Conservation (phyloP, 2,888 invertebrate species). For the Eurois occulta region DNA sequence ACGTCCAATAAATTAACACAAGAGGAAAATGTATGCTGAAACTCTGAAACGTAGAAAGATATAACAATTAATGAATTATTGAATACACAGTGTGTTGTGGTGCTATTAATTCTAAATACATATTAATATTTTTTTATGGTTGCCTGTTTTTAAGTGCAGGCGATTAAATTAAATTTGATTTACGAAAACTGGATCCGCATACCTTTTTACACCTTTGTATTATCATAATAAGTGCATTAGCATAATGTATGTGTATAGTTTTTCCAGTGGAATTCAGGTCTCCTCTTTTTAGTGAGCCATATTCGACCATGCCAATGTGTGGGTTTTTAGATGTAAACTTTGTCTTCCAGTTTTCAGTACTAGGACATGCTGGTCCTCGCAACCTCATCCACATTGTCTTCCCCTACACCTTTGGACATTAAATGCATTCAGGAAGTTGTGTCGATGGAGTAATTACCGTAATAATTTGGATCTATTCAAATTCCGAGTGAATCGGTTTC, state of each 20-base stretch:
- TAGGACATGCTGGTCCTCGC: neutral
- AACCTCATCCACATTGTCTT: neutral
- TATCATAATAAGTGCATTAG: no score
- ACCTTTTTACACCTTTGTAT: neutral
- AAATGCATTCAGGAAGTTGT: neutral
- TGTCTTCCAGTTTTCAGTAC: neutral
- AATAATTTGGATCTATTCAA: no score
- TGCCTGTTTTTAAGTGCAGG: no score
- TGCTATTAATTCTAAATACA: no score
- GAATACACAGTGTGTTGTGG: neutral
- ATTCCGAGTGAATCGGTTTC: no score
- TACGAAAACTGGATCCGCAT: neutral
- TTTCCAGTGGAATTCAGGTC: neutral
- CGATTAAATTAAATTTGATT: neutral
- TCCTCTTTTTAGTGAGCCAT: neutral
- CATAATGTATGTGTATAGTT: neutral
- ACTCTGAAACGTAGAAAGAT: neutral
- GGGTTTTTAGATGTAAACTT: no score
- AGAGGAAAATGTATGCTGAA: conserved; percentile 8
- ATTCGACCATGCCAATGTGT: neutral
- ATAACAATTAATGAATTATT: neutral
- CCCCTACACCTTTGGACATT: no score
- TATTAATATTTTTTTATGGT: neutral
- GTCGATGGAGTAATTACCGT: no score
- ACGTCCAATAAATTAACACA: conserved; percentile 25